phyloP scores from a whole-genome alignment of 1,140 invertebrate species.

The Drosophila aff. region DNA sequence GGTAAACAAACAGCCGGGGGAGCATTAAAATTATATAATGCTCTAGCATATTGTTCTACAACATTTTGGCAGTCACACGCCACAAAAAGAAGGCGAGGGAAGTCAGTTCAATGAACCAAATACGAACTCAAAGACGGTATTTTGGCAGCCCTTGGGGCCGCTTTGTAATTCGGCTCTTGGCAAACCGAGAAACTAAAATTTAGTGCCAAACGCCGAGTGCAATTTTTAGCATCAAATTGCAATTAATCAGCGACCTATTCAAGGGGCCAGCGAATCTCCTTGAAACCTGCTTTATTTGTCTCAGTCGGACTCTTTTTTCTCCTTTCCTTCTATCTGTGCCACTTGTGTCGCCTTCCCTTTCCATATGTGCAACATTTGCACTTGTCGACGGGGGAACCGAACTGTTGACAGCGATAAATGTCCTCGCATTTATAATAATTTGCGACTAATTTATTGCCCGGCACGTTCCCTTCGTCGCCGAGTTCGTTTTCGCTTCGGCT shows the following conservation, averaged over 20 bases:
- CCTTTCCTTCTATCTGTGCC: background rate
- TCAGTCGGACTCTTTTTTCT: slow-evolving; percentile 5
- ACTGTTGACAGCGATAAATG: slow-evolving; percentile 74
- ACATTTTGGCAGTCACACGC: slow-evolving; percentile 14
- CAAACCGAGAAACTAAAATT: slow-evolving; percentile 34
- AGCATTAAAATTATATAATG: slow-evolving; percentile 52
- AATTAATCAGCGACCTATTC: slow-evolving; percentile 67
- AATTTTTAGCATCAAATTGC: slow-evolving; percentile 82
- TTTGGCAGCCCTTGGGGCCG: slow-evolving; percentile 21
- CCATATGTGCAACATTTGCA: slow-evolving; percentile 56
- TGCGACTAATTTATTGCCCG: slow-evolving; percentile 77
- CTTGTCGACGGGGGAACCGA: slow-evolving; percentile 60
- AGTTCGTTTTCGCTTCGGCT: slow-evolving; percentile 30
- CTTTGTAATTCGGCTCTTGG: slow-evolving; percentile 43
- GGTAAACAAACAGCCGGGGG: slow-evolving; percentile 2
- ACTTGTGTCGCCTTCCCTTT: slow-evolving; percentile 16
- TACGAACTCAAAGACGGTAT: background rate
- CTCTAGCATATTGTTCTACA: slow-evolving; percentile 35
- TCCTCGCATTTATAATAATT: slow-evolving; percentile 80
- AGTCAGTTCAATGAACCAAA: slow-evolving; percentile 38
- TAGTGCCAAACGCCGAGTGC: slow-evolving; percentile 48
- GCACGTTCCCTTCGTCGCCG: slow-evolving; percentile 47
- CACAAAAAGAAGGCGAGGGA: background rate
- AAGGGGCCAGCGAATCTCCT: slow-evolving; percentile 40
- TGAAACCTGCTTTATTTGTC: slow-evolving; percentile 44